phyloP scores from a whole-genome alignment of 2,797 vertebrate genomes.

The Nothura maculosa region DNA sequence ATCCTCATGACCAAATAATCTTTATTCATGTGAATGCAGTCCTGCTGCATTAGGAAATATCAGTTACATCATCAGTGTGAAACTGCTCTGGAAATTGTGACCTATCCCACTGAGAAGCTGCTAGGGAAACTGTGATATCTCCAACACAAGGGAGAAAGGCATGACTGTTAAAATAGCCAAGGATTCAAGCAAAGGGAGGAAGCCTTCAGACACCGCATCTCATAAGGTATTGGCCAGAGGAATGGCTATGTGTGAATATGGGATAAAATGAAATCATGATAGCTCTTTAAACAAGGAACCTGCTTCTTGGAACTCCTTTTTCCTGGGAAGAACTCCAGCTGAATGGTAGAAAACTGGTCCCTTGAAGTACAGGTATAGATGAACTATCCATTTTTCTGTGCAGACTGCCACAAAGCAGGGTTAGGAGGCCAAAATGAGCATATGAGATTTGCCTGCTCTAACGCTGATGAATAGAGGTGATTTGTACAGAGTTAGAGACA shows the following conservation, averaged over 20 bases:
- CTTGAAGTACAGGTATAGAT: background rate
- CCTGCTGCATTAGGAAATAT: background rate
- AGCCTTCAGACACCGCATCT: background rate
- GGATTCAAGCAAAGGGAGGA: background rate
- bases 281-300: background rate
- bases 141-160: background rate
- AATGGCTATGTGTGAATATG: background rate
- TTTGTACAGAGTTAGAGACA: background rate
- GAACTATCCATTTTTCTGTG: background rate
- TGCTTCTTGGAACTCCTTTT: background rate
- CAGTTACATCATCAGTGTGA: background rate
- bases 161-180: background rate
- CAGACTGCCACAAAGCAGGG: background rate
- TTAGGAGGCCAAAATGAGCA: rapidly evolving
- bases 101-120: background rate
- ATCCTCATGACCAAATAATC: background rate
- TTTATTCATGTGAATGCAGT: background rate
- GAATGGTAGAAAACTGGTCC: background rate
- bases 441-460: background rate
- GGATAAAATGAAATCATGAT: background rate
- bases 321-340: background rate
- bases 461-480: background rate
- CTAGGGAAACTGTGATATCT: background rate
- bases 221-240: background rate
- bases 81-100: background rate